These are phyloP conservation scores for Nebria ingens DNA, from an alignment of 1,140 invertebrate species.

Conservation along the genomic window DNA sequence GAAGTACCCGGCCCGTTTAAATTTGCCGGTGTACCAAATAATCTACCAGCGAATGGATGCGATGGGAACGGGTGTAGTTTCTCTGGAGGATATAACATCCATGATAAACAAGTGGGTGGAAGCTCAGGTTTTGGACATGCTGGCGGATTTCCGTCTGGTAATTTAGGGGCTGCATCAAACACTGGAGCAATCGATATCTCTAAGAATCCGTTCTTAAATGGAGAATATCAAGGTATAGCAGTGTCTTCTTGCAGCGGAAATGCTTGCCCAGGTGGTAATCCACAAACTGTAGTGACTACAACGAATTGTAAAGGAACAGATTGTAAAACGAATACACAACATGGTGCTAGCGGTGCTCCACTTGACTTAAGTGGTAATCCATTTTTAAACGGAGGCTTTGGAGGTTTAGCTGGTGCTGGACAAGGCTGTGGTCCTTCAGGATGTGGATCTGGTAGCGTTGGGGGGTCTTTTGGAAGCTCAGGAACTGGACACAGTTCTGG, in stretches of 20 bases:
- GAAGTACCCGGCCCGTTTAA: conserved; percentile 15
- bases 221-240: conserved; percentile 15
- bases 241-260: conserved; percentile 6
- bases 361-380: conserved; percentile 17
- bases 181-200: conserved; percentile 24
- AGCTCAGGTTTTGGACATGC: conserved; percentile 16
- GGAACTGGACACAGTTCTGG: conserved; percentile 10
- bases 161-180: conserved; percentile 13
- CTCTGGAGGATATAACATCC: neutral
- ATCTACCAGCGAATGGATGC: neutral
- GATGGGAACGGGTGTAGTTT: neutral
- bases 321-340: conserved; percentile 5
- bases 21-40: conserved; percentile 9
- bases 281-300: conserved; percentile 7
- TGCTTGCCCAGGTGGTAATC: conserved; percentile 2
- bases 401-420: conserved; percentile 9
- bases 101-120: conserved; percentile 12
- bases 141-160: conserved; percentile 11
- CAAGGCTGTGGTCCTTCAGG: neutral
- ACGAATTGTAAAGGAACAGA: neutral
- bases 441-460: neutral
- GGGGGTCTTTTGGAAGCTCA: neutral
- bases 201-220: conserved; percentile 30
- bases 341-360: conserved; percentile 1
- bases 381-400: conserved; percentile 25